phyloP scores from a whole-genome alignment of 2,888 invertebrate genomes.

The Cephus pygmeus region DNA sequence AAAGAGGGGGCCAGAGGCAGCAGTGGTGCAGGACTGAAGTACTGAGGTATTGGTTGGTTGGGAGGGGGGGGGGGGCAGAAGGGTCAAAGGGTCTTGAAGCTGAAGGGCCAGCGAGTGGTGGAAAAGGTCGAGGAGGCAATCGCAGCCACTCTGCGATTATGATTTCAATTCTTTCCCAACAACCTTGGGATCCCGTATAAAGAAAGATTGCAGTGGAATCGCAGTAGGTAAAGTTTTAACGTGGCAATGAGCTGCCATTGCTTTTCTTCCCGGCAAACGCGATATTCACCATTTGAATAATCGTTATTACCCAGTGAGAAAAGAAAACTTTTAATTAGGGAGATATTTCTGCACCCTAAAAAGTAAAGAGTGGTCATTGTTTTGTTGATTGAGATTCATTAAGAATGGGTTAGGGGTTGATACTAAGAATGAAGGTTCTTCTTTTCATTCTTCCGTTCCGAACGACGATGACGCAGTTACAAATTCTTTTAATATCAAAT shows the following conservation, averaged over 20 bases:
- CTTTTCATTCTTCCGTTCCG: neutral
- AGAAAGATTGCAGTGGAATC: neutral
- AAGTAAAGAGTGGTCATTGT: neutral
- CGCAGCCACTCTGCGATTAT: conserved; percentile 14
- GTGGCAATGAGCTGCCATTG: neutral
- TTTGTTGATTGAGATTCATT: neutral
- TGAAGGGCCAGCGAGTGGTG: neutral
- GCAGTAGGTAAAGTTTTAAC: neutral
- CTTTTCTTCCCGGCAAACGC: neutral
- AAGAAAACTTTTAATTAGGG: neutral
- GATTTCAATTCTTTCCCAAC: conserved; percentile 15
- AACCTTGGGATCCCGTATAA: neutral
- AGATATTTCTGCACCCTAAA: neutral
- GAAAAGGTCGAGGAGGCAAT: neutral
- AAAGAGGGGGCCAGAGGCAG: neutral
- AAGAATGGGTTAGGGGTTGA: neutral
- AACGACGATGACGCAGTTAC: neutral
- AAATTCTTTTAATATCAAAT: neutral
- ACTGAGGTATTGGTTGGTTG: neutral
- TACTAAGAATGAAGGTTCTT: neutral
- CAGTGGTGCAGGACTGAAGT: neutral
- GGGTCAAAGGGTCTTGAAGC: neutral
- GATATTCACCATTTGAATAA: neutral
- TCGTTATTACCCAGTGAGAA: neutral
- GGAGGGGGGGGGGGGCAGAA: neutral